A percentile compares a stretch with the other conserved stretches of the same genome.
Evolutionary conservation across 2,113 vertebrate species (phyloP).

Genomic region (Anoura caudifer): DNA sequence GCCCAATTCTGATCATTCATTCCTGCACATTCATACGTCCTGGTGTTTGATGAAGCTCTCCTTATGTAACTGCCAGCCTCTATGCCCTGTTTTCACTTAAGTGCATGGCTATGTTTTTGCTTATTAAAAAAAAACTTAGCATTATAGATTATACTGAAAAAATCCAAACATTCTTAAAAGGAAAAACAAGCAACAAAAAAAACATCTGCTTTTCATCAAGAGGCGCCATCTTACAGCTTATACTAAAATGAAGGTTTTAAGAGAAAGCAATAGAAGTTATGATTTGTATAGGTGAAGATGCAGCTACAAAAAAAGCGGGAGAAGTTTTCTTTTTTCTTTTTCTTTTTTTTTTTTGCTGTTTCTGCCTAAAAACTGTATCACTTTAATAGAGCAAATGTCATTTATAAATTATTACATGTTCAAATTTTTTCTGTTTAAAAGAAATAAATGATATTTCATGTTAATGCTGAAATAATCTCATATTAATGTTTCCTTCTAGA

Average conservation of each 20-base stretch:
- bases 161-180: constrained; percentile 68
- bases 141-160: constrained; percentile 71
- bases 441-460: not conserved
- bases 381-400: not conserved
- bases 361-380: not conserved
- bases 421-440: constrained; percentile 20
- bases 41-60: constrained; percentile 77
- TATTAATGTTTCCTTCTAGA: not conserved
- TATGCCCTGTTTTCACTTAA: constrained; percentile 72
- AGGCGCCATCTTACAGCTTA: not conserved
- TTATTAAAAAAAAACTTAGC: constrained; percentile 80
- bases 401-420: not conserved
- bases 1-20: constrained; percentile 81
- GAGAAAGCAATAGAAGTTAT: not conserved
- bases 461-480: not conserved
- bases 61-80: constrained; percentile 36
- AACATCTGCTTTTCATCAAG: constrained; percentile 80
- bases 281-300: not conserved
- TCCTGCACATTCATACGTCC: constrained; percentile 79
- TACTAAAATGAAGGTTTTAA: not conserved
- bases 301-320: not conserved
- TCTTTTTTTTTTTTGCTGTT: not conserved
- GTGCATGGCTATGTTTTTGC: constrained; percentile 68
- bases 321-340: not conserved
- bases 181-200: constrained; percentile 47